Conservation (phyloP, 2,888 invertebrate genomes). For the Amphipyra berbera region DNA sequence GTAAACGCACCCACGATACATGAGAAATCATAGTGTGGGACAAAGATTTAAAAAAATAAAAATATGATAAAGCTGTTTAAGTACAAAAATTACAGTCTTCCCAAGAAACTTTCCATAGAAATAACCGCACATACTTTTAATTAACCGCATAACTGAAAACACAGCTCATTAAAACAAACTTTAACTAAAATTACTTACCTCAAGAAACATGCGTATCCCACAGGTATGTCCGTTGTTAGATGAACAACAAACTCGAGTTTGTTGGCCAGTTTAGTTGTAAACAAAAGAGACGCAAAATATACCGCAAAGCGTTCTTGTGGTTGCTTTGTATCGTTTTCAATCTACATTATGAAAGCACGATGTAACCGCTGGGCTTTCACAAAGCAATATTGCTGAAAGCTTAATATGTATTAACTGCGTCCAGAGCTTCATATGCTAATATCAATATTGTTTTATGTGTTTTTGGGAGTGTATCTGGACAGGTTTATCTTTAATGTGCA, state of each 20-base stretch:
- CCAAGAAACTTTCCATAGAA: conserved; percentile 10
- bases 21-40: too few relatives aligned
- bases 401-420: conserved; percentile 79
- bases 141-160: conserved; percentile 17
- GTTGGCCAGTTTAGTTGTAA: conserved; percentile 61
- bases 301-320: conserved; percentile 86
- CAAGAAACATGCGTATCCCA: conserved; percentile 47
- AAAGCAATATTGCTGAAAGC: conserved; percentile 86
- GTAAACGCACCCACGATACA: too few relatives aligned
- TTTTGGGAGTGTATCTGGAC: conserved; percentile 35
- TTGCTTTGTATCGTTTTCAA: conserved; percentile 85
- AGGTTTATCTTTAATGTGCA: conserved; percentile 39
- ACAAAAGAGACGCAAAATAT: conserved; percentile 80
- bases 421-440: conserved; percentile 54
- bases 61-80: too few relatives aligned
- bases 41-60: too few relatives aligned
- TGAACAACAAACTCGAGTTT: conserved; percentile 67
- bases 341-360: conserved; percentile 83
- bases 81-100: neutral
- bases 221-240: conserved; percentile 69
- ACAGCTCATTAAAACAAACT: conserved; percentile 37
- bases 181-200: conserved; percentile 25
- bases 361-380: conserved; percentile 79
- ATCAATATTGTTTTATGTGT: conserved; percentile 54
- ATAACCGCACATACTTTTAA: conserved; percentile 37